These are phyloP conservation scores for Habroteleia sp. DNA, from an alignment of 2,888 invertebrate genomes.

Conservation along the genomic window DNA sequence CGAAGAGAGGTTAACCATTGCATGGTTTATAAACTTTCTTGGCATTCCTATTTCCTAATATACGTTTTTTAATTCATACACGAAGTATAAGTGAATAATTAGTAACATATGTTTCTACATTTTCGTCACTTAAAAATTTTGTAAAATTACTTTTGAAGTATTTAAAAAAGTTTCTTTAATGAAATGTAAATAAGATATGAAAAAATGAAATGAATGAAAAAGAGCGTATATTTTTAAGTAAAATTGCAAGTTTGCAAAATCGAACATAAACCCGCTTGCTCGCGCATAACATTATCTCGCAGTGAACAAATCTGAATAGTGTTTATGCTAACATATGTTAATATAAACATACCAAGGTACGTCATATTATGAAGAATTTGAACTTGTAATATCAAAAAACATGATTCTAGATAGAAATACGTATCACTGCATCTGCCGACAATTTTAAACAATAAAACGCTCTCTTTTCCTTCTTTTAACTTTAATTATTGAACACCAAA, in stretches of 20 bases:
- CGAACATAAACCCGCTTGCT: neutral
- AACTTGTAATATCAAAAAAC: conserved; percentile 1
- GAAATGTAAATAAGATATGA: too few relatives aligned
- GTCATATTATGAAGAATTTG: conserved; percentile 1
- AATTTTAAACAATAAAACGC: too few relatives aligned
- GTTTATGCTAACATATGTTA: conserved; percentile 41
- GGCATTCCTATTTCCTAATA: conserved; percentile 22
- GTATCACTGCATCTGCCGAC: too few relatives aligned
- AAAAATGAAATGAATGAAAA: neutral
- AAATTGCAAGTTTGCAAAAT: conserved; percentile 9
- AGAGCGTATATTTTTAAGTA: neutral
- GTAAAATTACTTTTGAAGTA: too few relatives aligned
- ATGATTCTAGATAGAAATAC: neutral
- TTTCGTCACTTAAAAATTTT: too few relatives aligned
- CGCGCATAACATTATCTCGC: conserved; percentile 9
- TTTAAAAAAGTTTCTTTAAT: too few relatives aligned
- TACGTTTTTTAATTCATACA: too few relatives aligned
- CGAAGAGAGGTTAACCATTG: conserved; percentile 40
- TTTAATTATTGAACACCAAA: too few relatives aligned
- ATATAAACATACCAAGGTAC: conserved; percentile 25
- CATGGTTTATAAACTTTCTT: conserved; percentile 36
- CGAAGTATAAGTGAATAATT: too few relatives aligned
- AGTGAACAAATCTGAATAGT: conserved; percentile 26
- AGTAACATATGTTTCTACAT: too few relatives aligned
- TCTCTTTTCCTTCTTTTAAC: too few relatives aligned